Conservation (phyloP, 2,797 vertebrate genomes). For the Pseudochaenichthys georgianus region DNA sequence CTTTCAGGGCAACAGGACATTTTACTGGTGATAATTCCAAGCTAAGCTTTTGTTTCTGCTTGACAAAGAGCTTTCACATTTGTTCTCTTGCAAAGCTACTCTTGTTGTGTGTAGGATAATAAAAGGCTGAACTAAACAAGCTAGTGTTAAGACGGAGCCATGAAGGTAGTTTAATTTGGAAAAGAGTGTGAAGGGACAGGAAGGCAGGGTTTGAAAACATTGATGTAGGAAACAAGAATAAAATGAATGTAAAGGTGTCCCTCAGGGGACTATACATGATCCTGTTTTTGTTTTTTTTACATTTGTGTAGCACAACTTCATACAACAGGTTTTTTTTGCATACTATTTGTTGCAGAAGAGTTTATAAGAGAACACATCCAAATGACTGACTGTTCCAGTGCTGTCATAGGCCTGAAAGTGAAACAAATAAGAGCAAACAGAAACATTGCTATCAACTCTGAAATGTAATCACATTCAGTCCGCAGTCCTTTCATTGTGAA, state of each 20-base stretch:
- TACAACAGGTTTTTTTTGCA: conserved; percentile 1
- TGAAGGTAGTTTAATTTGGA: conserved; percentile 13
- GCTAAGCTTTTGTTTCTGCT: neutral
- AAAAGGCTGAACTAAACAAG: conserved; percentile 23
- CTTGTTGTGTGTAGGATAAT: neutral
- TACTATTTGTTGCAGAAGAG: conserved; percentile 5
- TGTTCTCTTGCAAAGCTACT: neutral
- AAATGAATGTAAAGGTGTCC: neutral
- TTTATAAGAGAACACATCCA: conserved; percentile 10
- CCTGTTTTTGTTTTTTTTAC: neutral
- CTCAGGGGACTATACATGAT: neutral
- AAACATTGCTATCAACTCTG: conserved; percentile 23
- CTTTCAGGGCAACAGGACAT: neutral
- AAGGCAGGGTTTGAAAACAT: neutral
- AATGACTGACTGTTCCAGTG: conserved; percentile 19
- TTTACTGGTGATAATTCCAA: neutral
- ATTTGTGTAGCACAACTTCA: neutral
- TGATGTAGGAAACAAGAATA: neutral
- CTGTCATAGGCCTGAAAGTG: conserved; percentile 41
- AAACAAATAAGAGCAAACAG: conserved; percentile 54
- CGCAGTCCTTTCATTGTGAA: neutral
- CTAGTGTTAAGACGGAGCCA: conserved; percentile 13
- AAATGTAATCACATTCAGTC: conserved; percentile 16
- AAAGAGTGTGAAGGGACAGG: neutral
- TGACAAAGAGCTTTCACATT: neutral